Conservation (phyloP, 1,140 invertebrate species). For the Luehdorfia chinensis region DNA sequence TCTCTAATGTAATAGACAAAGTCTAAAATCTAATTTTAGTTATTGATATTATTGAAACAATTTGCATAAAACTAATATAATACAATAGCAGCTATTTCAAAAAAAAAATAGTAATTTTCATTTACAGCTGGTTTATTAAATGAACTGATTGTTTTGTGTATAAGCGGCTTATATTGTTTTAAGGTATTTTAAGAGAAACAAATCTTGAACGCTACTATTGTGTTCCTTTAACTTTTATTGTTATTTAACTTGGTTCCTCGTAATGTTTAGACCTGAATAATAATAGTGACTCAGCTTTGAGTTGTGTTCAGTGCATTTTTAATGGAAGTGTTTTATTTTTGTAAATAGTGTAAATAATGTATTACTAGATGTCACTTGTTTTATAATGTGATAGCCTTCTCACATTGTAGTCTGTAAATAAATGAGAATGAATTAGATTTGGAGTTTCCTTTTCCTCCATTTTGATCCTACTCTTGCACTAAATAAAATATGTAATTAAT, state of each 20-base stretch:
- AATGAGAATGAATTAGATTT: slow-evolving; percentile 65
- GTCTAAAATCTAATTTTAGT: slow-evolving; percentile 16
- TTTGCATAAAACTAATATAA: background rate
- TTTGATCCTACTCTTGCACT: slow-evolving; percentile 1
- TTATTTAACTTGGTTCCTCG: slow-evolving; percentile 58
- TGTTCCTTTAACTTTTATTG: slow-evolving; percentile 44
- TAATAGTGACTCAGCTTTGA: slow-evolving; percentile 25
- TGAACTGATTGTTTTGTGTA: slow-evolving; percentile 46
- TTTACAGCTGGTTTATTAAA: slow-evolving; percentile 38
- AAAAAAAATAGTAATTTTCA: slow-evolving; percentile 1
- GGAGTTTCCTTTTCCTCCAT: slow-evolving; percentile 26
- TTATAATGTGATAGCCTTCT: slow-evolving; percentile 71
- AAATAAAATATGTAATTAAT: too few relatives aligned
- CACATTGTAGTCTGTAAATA: slow-evolving; percentile 73
- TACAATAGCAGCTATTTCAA: background rate
- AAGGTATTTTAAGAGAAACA: slow-evolving; percentile 36
- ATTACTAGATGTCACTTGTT: slow-evolving; percentile 56
- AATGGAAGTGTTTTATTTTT: slow-evolving; percentile 35
- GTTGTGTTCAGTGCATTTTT: slow-evolving; percentile 21
- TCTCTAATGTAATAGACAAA: slow-evolving; percentile 16
- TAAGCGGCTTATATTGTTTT: slow-evolving; percentile 24
- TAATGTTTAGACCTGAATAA: slow-evolving; percentile 29
- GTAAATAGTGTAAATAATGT: slow-evolving; percentile 71
- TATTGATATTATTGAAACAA: slow-evolving; percentile 13
- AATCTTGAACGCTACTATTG: slow-evolving; percentile 35